Percentiles rank a stretch among this genome's conserved stretches.
Conservation (phyloP, 1,140 invertebrate genomes). For the Drosophila watanabei region DNA sequence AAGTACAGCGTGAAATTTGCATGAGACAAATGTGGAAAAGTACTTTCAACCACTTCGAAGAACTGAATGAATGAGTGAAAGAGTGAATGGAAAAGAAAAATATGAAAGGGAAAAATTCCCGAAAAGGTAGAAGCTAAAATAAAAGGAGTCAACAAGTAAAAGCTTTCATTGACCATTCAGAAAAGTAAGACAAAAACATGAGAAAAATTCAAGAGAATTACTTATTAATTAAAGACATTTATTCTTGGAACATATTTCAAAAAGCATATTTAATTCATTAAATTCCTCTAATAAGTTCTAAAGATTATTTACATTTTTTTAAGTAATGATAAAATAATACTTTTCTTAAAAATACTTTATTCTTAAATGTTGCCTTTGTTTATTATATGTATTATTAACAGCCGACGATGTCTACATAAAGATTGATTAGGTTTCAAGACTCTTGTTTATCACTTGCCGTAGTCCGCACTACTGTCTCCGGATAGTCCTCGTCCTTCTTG, state of each 20-base stretch:
- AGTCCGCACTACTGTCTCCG: not conserved
- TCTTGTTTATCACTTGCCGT: too few species aligned
- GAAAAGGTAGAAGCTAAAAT: not conserved
- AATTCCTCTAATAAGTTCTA: not conserved
- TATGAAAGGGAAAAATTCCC: not conserved
- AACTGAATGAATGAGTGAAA: conserved; percentile 1
- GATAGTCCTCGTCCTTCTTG: conserved; percentile 53
- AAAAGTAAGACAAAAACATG: too few species aligned
- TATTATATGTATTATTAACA: not conserved
- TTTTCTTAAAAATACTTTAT: not conserved
- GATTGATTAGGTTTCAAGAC: rapidly evolving
- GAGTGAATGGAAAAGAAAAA: not conserved
- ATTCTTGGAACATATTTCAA: not conserved
- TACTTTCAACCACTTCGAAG: conserved; percentile 14
- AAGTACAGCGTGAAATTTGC: conserved; percentile 48
- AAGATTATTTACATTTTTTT: not conserved
- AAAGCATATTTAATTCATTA: not conserved
- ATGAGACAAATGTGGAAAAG: conserved; percentile 45
- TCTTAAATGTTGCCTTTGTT: not conserved
- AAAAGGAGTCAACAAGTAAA: not conserved
- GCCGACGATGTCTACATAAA: not conserved
- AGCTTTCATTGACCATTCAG: not conserved
- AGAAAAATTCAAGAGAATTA: not conserved
- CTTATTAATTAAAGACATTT: not conserved
- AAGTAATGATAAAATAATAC: too few species aligned